Evolutionary conservation across 2,113 vertebrate genomes (phyloP).

Genomic region (Hystrix cristata): DNA sequence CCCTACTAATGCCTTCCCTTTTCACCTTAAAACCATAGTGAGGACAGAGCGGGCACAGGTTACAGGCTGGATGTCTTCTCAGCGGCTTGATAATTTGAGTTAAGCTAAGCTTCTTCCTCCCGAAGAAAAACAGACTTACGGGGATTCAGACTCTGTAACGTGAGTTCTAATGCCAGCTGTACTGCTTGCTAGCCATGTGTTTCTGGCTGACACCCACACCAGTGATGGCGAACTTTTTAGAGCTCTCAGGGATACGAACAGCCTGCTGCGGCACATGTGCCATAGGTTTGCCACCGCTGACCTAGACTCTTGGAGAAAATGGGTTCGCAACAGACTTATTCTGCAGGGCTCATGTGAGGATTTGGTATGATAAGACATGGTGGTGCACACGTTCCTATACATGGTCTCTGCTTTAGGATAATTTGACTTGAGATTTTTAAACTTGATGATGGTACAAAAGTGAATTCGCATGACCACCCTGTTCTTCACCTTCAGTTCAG

Average conservation of each 20-base stretch:
- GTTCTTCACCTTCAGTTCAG: neutral
- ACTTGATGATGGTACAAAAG: neutral
- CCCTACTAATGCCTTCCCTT: fast-evolving
- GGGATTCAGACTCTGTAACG: neutral
- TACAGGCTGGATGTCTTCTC: neutral
- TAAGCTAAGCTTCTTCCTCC: neutral
- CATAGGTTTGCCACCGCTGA: neutral
- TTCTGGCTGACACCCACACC: neutral
- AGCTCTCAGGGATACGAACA: neutral
- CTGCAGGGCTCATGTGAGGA: fast-evolving
- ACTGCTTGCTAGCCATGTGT: neutral
- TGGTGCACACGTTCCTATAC: fast-evolving
- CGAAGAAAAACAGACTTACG: neutral
- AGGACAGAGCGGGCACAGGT: neutral
- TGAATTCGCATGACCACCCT: fast-evolving
- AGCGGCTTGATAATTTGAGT: neutral
- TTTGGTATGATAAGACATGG: fast-evolving
- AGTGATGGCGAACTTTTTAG: neutral
- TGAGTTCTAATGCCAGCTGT: neutral
- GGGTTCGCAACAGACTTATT: neutral
- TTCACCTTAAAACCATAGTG: neutral
- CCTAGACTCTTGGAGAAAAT: neutral
- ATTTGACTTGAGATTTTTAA: neutral
- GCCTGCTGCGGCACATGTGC: neutral
- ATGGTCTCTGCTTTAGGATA: neutral